phyloP scores from a whole-genome alignment of 2,797 vertebrate genomes.

The Sandelia bainsii region DNA sequence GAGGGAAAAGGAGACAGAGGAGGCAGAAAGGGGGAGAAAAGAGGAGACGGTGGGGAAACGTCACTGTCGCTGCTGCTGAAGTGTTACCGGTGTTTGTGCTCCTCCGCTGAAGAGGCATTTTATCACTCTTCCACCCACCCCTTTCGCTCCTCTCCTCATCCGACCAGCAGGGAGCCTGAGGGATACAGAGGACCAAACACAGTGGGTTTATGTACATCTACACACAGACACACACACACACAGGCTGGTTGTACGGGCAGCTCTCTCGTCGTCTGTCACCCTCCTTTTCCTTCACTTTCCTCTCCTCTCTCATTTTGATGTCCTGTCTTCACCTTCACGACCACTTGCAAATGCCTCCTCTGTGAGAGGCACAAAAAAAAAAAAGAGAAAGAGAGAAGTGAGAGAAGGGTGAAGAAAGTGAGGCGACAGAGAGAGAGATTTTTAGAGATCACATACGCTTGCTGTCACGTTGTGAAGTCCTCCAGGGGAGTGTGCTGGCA shows the following conservation, averaged over 20 bases:
- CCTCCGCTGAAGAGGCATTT: conserved; percentile 58
- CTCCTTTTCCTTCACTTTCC: conserved; percentile 43
- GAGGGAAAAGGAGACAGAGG: conserved; percentile 50
- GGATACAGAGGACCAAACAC: conserved; percentile 71
- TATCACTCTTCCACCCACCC: conserved; percentile 35
- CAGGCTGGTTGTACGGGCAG: conserved; percentile 39
- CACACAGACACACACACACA: conserved; percentile 29
- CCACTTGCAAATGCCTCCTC: conserved; percentile 51
- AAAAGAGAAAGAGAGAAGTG: conserved; percentile 27
- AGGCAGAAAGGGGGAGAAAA: conserved; percentile 53
- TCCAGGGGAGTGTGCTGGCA: conserved; percentile 61
- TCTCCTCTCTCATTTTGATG: conserved; percentile 41
- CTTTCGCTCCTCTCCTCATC: conserved; percentile 52
- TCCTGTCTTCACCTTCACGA: conserved; percentile 63
- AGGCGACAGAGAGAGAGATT: conserved; percentile 35
- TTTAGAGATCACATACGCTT: conserved; percentile 56
- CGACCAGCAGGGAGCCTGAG: conserved; percentile 62
- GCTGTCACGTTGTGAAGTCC: conserved; percentile 69
- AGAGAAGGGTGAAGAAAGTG: conserved; percentile 30
- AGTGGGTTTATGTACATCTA: conserved; percentile 52
- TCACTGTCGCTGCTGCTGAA: conserved; percentile 56
- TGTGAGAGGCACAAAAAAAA: conserved; percentile 37
- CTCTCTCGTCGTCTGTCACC: conserved; percentile 58
- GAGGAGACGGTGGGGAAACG: conserved; percentile 51
- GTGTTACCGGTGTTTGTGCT: conserved; percentile 56